Evolutionary conservation across 2,113 vertebrate species (phyloP), one percentile per base, ranked within the genome.

Genomic region (Rhinoderma darwinii): DNA sequence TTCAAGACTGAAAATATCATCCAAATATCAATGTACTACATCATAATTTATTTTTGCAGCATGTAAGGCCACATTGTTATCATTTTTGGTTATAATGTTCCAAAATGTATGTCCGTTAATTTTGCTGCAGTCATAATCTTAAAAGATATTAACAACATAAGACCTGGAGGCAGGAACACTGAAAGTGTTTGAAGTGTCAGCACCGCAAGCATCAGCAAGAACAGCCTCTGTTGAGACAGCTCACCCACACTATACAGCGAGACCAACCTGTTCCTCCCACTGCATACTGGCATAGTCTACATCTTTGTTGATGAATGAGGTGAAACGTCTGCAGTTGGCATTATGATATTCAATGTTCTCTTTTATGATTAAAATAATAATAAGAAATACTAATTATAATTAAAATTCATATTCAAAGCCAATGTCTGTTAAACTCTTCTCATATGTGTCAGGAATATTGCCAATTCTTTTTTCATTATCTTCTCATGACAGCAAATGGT

Each of bases 281-380:
- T 85, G 77, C 80, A 89, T 92, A 92, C 90, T 93, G 93, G 91
- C 87, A 88, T 59, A 83, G 86, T 88, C 86, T 89, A 88, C 90
- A 90, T 92, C 88, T 90, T 91, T 89, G 88, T 89, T 91, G 90
- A 92, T 91, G 90, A 90, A 87, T 43, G 89, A 92, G 90, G 90
- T 87, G 78, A 82, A 87, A 63, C 54, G 66, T 74, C 66, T 87
- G 61, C 68, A 75, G 51, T 63, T 82, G 85, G 77, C 66, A 74
- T 87, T 82, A 44, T 47, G 50, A 61, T 93, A 90, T 92, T 87
- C 87, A 88, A 89, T 91, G 27, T 91, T 90, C 88, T 86, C 89
- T 92, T 86, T 88, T 84, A 84, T 88, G 88, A 93, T 90, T 84
- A 91, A 91, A 92, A 74, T 73, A 82, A 91, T 91, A 91, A 63